Percentiles rank a stretch among this genome's conserved stretches.
Conservation (phyloP, 1,140 invertebrate species). For the Scaptomyza hsui region DNA sequence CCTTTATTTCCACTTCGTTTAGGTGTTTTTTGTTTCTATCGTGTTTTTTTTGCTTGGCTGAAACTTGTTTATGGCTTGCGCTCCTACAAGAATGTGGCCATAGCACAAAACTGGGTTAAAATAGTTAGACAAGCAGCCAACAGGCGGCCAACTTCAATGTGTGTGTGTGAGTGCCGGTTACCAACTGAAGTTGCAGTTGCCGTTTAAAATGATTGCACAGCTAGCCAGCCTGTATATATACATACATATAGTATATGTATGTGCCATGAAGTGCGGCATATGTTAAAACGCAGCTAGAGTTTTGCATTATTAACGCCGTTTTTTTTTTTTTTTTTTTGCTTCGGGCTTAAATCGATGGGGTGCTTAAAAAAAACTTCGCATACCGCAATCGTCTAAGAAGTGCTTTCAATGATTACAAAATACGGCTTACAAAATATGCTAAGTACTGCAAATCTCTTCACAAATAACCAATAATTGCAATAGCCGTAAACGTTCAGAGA, state of each 20-base stretch:
- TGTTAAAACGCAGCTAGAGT: conserved; percentile 43
- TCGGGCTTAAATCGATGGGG: conserved; percentile 19
- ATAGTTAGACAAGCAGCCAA: conserved; percentile 54
- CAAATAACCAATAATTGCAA: not conserved
- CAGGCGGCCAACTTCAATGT: conserved; percentile 31
- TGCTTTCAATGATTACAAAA: conserved; percentile 16
- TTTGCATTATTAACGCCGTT: conserved; percentile 58
- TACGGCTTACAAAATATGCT: conserved; percentile 2
- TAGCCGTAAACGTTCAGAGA: not conserved
- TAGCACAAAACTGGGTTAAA: conserved; percentile 60
- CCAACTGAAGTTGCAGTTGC: conserved; percentile 49
- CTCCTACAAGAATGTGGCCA: conserved; percentile 62
- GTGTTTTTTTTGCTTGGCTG: conserved; percentile 44
- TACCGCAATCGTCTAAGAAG: conserved; percentile 17
- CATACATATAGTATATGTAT: no score
- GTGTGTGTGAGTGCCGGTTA: conserved; percentile 27
- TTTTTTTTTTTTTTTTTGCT: conserved; percentile 19
- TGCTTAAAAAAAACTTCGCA: conserved; percentile 27
- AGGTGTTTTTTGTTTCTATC: conserved; percentile 18
- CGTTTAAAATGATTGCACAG: conserved; percentile 44
- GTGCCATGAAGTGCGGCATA: conserved; percentile 18
- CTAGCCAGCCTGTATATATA: not conserved
- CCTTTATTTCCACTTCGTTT: conserved; percentile 16
- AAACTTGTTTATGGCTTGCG: conserved; percentile 59
- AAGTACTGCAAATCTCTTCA: conserved; percentile 2